Base-by-base conservation (phyloP, 2,113 vertebrate species). In the Lophotis ruficrista region DNA sequence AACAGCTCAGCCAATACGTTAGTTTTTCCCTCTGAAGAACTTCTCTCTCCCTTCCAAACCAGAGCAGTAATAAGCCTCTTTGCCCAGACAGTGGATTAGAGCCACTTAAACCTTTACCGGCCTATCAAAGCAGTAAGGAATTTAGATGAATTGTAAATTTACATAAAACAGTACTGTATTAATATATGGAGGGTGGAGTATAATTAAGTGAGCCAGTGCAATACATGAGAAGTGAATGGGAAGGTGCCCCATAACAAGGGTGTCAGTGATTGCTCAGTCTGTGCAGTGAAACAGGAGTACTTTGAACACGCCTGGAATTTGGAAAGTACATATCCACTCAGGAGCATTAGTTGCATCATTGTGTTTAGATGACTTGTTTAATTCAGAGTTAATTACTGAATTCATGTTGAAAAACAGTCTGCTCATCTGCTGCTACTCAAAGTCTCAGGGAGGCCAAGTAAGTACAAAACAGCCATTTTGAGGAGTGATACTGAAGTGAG, bases 311-410 rank as follows among this genome's bases (percentile, higher is more conserved):
- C 35, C 51, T 89, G 65, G 65, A 61, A 85, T 95, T 38, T 86
- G 62, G 76, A 71, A 94, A 71, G 75, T 35, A 20, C 8, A 0
- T 43, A 54, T 57, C 38, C 51, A 37, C 76, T 89, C 38, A 62
- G 64, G 90, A 96, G 56, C 56, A 80, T 82, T 94, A 94, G 90
- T 82, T 87, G 69, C 87, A 78, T 90, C 65, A 35, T 85, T 93
- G 70, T 95, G 66, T 66, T 93, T 81, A 94, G 78, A 90, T 92
- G 43, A 85, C 77, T 95, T 94, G 41, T 83, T 89, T 90, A 91
- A 95, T 85, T 95, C 80, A 60, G 69, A 92, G 79, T 89, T 96
- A 96, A 95, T 91, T 93, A 77, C 31, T 94, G 87, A 96, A 94
- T 90, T 91, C 37, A 43, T 57, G 47, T 61, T 97, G 82, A 72